Evolutionary conservation across 2,113 vertebrate genomes (phyloP).

Genomic region (Myocastor coypus): DNA sequence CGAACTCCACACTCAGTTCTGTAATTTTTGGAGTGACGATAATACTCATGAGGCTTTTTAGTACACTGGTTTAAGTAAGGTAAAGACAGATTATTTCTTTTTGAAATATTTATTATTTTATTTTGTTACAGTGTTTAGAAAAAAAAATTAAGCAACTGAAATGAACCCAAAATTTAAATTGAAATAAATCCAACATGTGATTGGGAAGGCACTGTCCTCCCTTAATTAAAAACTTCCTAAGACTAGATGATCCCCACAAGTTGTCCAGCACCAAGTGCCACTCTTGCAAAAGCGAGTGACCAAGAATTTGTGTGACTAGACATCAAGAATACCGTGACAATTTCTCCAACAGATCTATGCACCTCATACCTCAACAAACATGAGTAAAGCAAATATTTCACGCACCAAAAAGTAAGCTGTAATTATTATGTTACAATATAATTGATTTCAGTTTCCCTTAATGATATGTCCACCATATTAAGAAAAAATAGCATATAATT

Average conservation of each 20-base stretch:
- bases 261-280: neutral
- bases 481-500: conserved; percentile 18
- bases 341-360: neutral
- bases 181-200: conserved; percentile 15
- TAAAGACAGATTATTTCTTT: neutral
- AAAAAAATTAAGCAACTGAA: conserved; percentile 24
- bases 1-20: neutral
- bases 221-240: neutral
- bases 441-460: neutral
- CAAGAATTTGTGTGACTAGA: neutral
- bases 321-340: neutral
- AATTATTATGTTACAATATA: neutral
- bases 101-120: conserved; percentile 51
- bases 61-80: neutral
- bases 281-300: neutral
- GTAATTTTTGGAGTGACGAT: conserved; percentile 44
- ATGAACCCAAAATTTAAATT: conserved; percentile 2
- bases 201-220: neutral
- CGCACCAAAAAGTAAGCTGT: neutral
- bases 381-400: neutral
- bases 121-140: neutral
- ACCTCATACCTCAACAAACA: neutral
- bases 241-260: neutral
- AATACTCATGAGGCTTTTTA: conserved; percentile 2
- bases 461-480: neutral